These are phyloP conservation scores for Criorhina ranunculi DNA, from an alignment of 2,888 invertebrate species.

Conservation along the genomic window DNA sequence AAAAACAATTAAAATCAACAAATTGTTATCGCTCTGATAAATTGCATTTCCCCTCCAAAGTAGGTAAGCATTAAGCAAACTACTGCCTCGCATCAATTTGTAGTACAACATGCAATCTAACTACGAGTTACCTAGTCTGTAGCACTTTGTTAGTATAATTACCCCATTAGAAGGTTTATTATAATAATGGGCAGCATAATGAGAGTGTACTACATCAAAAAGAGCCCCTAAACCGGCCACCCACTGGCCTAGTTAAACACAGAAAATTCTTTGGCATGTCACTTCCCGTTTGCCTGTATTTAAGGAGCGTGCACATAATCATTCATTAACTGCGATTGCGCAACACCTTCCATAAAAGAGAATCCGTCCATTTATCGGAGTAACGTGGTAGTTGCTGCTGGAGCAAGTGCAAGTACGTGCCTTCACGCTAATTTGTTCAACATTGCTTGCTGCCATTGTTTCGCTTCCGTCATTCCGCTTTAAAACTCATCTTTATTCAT, in stretches of 20 bases:
- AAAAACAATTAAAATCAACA: neutral
- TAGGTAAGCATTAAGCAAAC: neutral
- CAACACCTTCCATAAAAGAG: slow-evolving; percentile 56
- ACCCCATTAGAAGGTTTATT: slow-evolving; percentile 20
- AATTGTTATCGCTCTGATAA: neutral
- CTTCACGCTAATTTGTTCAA: slow-evolving; percentile 22
- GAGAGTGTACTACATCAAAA: slow-evolving; percentile 22
- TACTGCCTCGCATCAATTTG: slow-evolving; percentile 7
- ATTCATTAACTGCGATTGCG: slow-evolving; percentile 63
- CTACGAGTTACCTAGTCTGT: slow-evolving; percentile 11
- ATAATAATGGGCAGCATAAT: slow-evolving; percentile 42
- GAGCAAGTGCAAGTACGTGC: slow-evolving; percentile 64
- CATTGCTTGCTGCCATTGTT: slow-evolving; percentile 25
- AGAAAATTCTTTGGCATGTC: slow-evolving; percentile 17
- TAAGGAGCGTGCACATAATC: slow-evolving; percentile 42
- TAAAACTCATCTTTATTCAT: slow-evolving; percentile 41
- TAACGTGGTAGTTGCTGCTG: slow-evolving; percentile 4
- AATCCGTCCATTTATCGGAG: slow-evolving; percentile 10
- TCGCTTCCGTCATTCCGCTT: slow-evolving; percentile 50
- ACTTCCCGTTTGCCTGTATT: slow-evolving; percentile 48
- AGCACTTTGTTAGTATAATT: slow-evolving; percentile 30
- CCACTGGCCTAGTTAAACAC: slow-evolving; percentile 61
- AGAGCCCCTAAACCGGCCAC: slow-evolving; percentile 32
- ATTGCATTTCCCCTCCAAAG: neutral
- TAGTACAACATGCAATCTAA: slow-evolving; percentile 46